These are phyloP conservation scores for Tychaedon coryphoeus DNA, from an alignment of 2,113 vertebrate genomes.

Conservation along the genomic window DNA sequence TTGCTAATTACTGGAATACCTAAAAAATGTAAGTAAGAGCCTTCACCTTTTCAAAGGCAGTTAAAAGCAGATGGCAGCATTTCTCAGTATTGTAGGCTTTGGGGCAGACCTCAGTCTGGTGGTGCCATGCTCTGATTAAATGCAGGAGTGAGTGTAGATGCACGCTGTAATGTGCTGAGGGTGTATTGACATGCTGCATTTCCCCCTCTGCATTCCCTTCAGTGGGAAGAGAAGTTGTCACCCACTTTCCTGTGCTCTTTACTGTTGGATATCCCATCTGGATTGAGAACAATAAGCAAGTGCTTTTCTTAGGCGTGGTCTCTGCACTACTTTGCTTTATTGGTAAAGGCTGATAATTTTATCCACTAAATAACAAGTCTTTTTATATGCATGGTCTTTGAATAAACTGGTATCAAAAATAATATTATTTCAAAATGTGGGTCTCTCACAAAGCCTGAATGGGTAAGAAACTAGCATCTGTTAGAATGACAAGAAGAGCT, in stretches of 20 bases:
- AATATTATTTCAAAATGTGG: background rate
- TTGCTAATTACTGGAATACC: constrained; percentile 18
- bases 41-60: background rate
- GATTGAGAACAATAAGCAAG: background rate
- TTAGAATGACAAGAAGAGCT: background rate
- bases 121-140: background rate
- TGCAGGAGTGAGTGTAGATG: background rate
- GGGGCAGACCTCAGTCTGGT: background rate
- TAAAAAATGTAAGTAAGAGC: background rate
- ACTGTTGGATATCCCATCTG: background rate
- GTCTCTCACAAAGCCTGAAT: background rate
- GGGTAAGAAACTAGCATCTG: background rate
- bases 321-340: background rate
- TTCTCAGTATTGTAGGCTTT: background rate
- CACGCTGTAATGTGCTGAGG: background rate
- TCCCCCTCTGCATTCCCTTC: background rate
- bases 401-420: background rate
- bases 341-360: background rate
- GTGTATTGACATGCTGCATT: background rate
- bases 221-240: background rate
- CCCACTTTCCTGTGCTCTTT: background rate
- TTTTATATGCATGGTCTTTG: background rate
- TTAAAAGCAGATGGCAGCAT: background rate
- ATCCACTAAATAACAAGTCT: background rate
- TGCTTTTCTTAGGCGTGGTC: background rate